Conservation (phyloP, 2,797 vertebrate species). For the Pseudomugil tenellus region DNA sequence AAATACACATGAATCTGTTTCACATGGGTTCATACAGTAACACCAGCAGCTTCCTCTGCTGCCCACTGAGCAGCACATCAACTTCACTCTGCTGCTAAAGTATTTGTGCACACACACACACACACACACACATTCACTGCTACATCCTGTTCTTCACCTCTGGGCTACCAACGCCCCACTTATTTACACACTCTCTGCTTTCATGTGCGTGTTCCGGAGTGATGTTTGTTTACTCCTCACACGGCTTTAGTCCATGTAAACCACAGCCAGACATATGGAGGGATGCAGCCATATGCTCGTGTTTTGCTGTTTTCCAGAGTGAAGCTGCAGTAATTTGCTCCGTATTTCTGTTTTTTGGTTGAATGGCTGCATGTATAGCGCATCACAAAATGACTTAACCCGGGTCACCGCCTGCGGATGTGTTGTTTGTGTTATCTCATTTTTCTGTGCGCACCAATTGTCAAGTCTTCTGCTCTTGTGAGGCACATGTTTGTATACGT, state of each 20-base stretch:
- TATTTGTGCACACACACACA: not conserved
- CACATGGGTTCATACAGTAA: not conserved
- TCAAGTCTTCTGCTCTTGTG: not conserved
- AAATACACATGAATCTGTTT: not conserved
- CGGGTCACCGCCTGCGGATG: slow-evolving; percentile 57
- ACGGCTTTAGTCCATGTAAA: slow-evolving; percentile 36
- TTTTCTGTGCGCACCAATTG: slow-evolving; percentile 13
- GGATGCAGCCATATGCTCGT: slow-evolving; percentile 59
- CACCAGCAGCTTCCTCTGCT: slow-evolving; percentile 23
- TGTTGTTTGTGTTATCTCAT: slow-evolving; percentile 1
- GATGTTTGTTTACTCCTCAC: slow-evolving; percentile 58
- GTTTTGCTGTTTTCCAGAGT: slow-evolving; percentile 52
- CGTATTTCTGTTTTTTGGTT: slow-evolving; percentile 27
- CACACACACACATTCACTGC: slow-evolving; percentile 12
- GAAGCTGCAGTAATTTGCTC: slow-evolving; percentile 28
- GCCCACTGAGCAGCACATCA: not conserved
- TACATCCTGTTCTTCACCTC: slow-evolving; percentile 28
- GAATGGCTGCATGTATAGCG: slow-evolving; percentile 28
- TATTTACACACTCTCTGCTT: slow-evolving; percentile 36
- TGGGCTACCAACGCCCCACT: slow-evolving; percentile 54
- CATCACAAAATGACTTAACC: slow-evolving; percentile 49
- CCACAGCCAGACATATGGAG: slow-evolving; percentile 54
- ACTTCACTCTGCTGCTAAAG: slow-evolving; percentile 2
- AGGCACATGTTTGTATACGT: not conserved
- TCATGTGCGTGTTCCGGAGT: slow-evolving; percentile 37